Evolutionary conservation across 2,113 vertebrate species (phyloP), one percentile per base, ranked within the genome.

Genomic region (Solea solea): DNA sequence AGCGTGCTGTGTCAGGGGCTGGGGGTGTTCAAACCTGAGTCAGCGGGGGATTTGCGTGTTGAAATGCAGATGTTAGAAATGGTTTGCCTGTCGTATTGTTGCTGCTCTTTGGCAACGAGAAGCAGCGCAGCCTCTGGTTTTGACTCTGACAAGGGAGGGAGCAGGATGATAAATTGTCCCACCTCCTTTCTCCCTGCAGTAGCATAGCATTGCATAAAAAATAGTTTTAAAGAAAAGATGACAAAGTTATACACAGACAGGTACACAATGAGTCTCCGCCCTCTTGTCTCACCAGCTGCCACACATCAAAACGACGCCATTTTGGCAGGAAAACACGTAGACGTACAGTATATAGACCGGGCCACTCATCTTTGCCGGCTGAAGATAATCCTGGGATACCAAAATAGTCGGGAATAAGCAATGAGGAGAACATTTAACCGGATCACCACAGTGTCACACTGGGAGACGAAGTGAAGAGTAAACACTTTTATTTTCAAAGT

Each of bases 151-250:
- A 88, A 80, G 79, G 79, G 86, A 86, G 78, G 21, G 85, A 89
- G 82, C 78, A 71, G 80, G 89, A 90, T 89, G 89, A 92, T 89
- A 80, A 86, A 92, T 92, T 82, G 85, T 84, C 77, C 80, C 75
- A 27, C 72, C 64, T 1, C 78, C 69, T 62, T 60, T 7, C 10
- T 55, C 64, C 83, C 78, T 66, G 68, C 78, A 73, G 64, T 78
- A 86, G 76, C 34, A 82, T 83, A 80, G 61, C 76, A 59, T 71
- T 48, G 14, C 11, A 48, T 12, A n/a, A 16, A 81, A 83, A 79
- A 80, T 28, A 9, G 82, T 21, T 21, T 21, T 21, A 1, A 21
- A 21, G 21, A 21, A 71, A 16, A 68, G 65, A 87, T 88, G 87
- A 88, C 69, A 84, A 85, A 80, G 81, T 72, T 63, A 81, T 81